Conservation (phyloP, 2,888 invertebrate genomes). For the Polymixis lichenea region DNA sequence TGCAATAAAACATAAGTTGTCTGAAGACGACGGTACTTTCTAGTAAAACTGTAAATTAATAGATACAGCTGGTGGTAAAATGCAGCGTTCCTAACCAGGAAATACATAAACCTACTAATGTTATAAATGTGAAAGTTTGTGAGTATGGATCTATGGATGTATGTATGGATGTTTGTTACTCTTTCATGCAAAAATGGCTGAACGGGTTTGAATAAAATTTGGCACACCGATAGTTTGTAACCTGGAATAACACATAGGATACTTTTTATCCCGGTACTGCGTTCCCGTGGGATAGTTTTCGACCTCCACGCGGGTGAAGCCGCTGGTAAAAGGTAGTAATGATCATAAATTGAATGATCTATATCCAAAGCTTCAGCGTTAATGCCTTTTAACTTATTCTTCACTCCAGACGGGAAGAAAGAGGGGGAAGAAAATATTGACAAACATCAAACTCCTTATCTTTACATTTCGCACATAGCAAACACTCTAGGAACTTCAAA, state of each 20-base stretch:
- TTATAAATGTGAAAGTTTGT: too few species aligned
- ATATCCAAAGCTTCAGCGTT: background rate
- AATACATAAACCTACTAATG: too few species aligned
- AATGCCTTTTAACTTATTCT: background rate
- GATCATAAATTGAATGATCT: background rate
- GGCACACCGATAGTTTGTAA: too few species aligned
- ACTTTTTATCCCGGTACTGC: too few species aligned
- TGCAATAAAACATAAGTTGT: background rate
- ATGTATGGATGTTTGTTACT: too few species aligned
- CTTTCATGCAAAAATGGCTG: too few species aligned
- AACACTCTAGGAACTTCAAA: slow-evolving; percentile 48
- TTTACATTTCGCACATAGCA: slow-evolving; percentile 25
- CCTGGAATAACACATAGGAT: too few species aligned
- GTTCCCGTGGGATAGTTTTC: too few species aligned
- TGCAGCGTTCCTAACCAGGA: background rate
- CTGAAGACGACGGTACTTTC: background rate
- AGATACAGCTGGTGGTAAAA: background rate
- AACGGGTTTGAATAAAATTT: too few species aligned
- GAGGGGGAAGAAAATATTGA: background rate
- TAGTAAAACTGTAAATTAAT: background rate
- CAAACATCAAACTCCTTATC: slow-evolving; percentile 17
- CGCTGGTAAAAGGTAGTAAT: too few species aligned
- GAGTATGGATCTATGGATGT: too few species aligned
- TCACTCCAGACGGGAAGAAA: background rate
- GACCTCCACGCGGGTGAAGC: too few species aligned